Evolutionary conservation across 1,140 invertebrate species (phyloP).

Genomic region (Palaemon carinicauda): DNA sequence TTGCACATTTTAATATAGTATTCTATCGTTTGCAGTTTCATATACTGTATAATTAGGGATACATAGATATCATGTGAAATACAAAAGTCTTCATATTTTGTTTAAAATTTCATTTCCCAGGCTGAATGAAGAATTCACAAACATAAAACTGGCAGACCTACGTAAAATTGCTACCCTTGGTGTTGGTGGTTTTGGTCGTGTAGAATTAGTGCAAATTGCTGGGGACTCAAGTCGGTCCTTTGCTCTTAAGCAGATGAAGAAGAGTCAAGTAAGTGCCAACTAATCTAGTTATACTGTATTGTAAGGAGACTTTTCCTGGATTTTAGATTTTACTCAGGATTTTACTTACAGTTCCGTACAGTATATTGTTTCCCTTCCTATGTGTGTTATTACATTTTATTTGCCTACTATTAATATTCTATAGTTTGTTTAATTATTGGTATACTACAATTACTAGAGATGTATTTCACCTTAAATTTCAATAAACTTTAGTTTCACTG

Average conservation of each 20-base stretch:
- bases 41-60: no score
- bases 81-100: no score
- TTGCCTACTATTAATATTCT: no score
- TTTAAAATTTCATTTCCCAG: constrained; percentile 33
- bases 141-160: constrained; percentile 85
- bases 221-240: constrained; percentile 84
- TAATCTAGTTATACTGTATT: neutral
- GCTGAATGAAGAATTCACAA: constrained; percentile 78
- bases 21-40: no score
- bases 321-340: neutral
- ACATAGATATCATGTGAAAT: no score
- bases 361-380: no score
- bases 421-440: no score
- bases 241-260: constrained; percentile 98
- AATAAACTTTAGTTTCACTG: no score
- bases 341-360: neutral
- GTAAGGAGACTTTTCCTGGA: neutral
- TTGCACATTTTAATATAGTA: no score
- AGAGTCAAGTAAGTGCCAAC: constrained; percentile 71
- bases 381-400: no score
- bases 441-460: no score
- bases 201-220: constrained; percentile 92
- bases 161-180: constrained; percentile 90
- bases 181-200: constrained; percentile 96
- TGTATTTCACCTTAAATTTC: no score